A percentile compares a stretch with the other conserved stretches of the same genome.
These are phyloP conservation scores for Trididemnum nubilum DNA, from an alignment of 23 tunicate genomes.

Conservation along the genomic window DNA sequence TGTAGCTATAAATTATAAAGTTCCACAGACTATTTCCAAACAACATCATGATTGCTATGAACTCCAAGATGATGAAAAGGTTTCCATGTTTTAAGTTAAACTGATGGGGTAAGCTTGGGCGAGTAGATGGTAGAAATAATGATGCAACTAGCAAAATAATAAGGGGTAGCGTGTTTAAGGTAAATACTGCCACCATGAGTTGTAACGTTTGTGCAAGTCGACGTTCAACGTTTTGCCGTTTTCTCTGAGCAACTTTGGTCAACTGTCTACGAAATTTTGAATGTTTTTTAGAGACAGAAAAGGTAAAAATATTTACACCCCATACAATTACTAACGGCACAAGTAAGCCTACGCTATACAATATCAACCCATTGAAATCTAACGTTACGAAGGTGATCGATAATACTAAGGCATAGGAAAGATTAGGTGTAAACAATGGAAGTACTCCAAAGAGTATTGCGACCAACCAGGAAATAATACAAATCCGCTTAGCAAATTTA, in stretches of 20 bases:
- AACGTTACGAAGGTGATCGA: constrained; percentile 37
- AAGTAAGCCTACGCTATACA: constrained; percentile 45
- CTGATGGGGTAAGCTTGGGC: not conserved
- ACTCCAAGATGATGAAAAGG: constrained; percentile 19
- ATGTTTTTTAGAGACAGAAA: constrained; percentile 44
- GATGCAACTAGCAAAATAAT: constrained; percentile 35
- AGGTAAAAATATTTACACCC: constrained; percentile 58
- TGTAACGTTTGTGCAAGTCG: constrained; percentile 64
- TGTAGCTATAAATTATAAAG: constrained; percentile 70
- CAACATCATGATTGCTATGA: constrained; percentile 37
- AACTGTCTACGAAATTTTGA: constrained; percentile 41
- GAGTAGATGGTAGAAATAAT: constrained; percentile 27
- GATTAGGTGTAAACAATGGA: constrained; percentile 47
- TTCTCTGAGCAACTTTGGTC: constrained; percentile 12
- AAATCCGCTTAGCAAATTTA: constrained; percentile 33
- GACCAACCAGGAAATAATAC: constrained; percentile 46
- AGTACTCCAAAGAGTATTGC: constrained; percentile 51
- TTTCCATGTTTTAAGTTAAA: not conserved
- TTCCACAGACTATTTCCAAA: constrained; percentile 78
- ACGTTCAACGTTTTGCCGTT: constrained; percentile 31
- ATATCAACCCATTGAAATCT: constrained; percentile 29
- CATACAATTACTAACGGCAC: constrained; percentile 70
- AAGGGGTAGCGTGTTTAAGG: constrained; percentile 52
- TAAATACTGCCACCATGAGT: constrained; percentile 76
- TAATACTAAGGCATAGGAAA: constrained; percentile 42